These are phyloP conservation scores for Neocrepidodera transversa DNA, from an alignment of 2,888 invertebrate genomes.

Conservation along the genomic window DNA sequence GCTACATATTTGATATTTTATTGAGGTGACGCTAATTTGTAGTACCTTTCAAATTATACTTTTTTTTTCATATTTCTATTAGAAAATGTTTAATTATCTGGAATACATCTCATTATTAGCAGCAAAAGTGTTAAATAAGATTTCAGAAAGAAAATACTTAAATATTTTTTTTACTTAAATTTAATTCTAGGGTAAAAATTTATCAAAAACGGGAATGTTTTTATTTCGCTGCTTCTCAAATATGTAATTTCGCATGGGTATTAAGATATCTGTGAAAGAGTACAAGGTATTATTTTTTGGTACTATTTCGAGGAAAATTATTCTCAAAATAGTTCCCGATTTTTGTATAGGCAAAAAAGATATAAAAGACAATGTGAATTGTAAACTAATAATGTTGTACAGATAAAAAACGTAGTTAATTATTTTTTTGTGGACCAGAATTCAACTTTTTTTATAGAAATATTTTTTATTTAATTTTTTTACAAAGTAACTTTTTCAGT, in stretches of 20 bases:
- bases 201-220: not conserved
- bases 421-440: slow-evolving; percentile 42
- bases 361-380: slow-evolving; percentile 50
- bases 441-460: slow-evolving; percentile 32
- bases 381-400: slow-evolving; percentile 47
- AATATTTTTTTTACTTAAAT: too few relatives aligned
- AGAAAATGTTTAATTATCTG: too few relatives aligned
- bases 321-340: slow-evolving; percentile 27
- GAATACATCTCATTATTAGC: too few relatives aligned
- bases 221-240: slow-evolving; percentile 3
- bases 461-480: slow-evolving; percentile 38
- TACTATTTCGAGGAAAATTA: slow-evolving; percentile 21
- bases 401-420: slow-evolving; percentile 46
- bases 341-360: slow-evolving; percentile 42
- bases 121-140: too few relatives aligned
- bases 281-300: slow-evolving; percentile 29
- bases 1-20: too few relatives aligned
- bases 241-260: not conserved
- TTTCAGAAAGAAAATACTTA: too few relatives aligned
- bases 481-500: slow-evolving; percentile 36
- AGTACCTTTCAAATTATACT: too few relatives aligned
- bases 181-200: too few relatives aligned
- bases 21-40: too few relatives aligned
- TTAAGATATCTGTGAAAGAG: slow-evolving; percentile 27
- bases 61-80: too few relatives aligned